These are phyloP conservation scores for Tenthredo notha DNA, from an alignment of 2,888 invertebrate genomes.

Conservation along the genomic window DNA sequence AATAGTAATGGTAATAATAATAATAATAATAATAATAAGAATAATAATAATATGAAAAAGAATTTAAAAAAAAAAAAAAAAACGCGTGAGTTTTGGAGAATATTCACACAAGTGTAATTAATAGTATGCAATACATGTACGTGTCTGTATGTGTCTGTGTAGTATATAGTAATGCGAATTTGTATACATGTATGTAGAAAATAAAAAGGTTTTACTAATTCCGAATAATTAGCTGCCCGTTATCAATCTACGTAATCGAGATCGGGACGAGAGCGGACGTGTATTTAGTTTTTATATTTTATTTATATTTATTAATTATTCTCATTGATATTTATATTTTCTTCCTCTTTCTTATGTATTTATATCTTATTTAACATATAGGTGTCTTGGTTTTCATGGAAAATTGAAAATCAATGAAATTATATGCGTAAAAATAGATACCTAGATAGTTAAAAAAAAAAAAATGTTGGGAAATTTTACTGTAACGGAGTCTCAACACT, in stretches of 20 bases:
- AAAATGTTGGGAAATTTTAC: background rate
- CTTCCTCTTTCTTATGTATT: too few relatives aligned
- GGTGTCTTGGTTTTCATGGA: background rate
- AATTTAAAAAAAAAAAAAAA: background rate
- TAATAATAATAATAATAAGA: background rate
- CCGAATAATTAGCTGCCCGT: background rate
- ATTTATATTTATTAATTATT: background rate
- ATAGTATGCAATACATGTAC: background rate
- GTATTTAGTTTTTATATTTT: background rate
- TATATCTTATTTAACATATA: background rate
- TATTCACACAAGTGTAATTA: background rate
- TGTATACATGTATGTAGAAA: background rate
- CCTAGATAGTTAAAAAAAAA: background rate
- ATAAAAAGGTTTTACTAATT: background rate
- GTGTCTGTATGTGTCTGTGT: background rate
- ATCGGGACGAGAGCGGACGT: background rate
- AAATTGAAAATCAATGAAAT: slow-evolving; percentile 23
- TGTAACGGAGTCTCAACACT: background rate
- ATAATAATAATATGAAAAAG: background rate
- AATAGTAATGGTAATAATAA: slow-evolving; percentile 8
- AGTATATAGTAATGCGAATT: background rate
- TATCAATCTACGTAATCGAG: background rate
- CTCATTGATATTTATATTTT: too few relatives aligned
- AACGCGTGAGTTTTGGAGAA: background rate
- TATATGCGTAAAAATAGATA: slow-evolving; percentile 10